Conservation (phyloP, 2,113 vertebrate species). For the Sinocyclocheilus grahami region DNA sequence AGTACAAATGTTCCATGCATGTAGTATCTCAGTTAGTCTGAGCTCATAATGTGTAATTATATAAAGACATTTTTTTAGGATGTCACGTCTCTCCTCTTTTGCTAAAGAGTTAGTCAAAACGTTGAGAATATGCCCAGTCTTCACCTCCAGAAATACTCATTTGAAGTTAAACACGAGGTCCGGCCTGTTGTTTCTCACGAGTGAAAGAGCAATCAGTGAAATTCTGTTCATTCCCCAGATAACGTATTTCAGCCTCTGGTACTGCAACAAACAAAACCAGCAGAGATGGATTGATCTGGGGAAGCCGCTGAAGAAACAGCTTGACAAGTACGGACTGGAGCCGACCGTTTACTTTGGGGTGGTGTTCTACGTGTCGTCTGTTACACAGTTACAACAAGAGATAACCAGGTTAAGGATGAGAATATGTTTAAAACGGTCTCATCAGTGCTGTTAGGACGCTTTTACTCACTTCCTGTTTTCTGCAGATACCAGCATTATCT, state of each 20-base stretch:
- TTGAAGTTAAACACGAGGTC: background rate
- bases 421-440: background rate
- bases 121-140: background rate
- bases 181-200: background rate
- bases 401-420: constrained; percentile 86
- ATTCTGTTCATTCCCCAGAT: constrained; percentile 75
- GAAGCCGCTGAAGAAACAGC: constrained; percentile 96
- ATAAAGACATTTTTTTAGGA: background rate
- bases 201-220: background rate
- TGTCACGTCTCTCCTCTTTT: background rate
- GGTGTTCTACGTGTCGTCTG: constrained; percentile 91
- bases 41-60: background rate
- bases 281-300: constrained; percentile 97
- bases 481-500: constrained; percentile 99
- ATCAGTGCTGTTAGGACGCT: background rate
- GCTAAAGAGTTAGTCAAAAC: background rate
- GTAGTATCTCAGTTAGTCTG: background rate
- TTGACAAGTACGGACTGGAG: constrained; percentile 94
- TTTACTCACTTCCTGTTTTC: constrained; percentile 22
- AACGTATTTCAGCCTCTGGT: constrained; percentile 97
- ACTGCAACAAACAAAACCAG: constrained; percentile 96
- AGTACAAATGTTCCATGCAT: too few species aligned
- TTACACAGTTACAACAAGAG: constrained; percentile 93
- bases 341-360: constrained; percentile 96
- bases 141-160: background rate